A percentile compares a stretch with the other conserved stretches of the same genome.
Evolutionary conservation across 2,797 vertebrate species (phyloP).

Genomic region (Muscicapa striata): DNA sequence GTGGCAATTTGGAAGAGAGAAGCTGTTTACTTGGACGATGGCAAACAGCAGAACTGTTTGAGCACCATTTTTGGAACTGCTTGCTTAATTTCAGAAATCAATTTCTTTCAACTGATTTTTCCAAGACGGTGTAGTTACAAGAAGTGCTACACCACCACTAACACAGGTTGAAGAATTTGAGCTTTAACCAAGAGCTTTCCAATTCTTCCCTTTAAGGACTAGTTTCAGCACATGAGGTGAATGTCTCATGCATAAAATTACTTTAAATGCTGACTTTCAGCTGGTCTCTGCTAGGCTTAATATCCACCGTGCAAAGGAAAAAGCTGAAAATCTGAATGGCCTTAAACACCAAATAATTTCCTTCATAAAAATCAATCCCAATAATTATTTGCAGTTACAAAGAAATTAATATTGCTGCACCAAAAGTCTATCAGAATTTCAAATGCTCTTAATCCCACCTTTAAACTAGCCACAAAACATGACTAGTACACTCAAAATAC

Average conservation of each 20-base stretch:
- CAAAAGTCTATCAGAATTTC: neutral
- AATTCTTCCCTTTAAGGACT: neutral
- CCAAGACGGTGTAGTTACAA: neutral
- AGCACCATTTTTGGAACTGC: neutral
- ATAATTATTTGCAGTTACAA: neutral
- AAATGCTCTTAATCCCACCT: neutral
- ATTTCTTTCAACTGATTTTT: neutral
- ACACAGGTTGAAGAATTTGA: neutral
- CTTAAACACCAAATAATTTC: neutral
- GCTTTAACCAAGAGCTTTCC: neutral
- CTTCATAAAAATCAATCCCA: neutral
- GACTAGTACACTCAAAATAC: neutral
- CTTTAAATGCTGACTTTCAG: neutral
- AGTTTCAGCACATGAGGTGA: neutral
- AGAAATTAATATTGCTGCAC: neutral
- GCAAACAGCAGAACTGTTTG: conserved; percentile 28
- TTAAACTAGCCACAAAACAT: neutral
- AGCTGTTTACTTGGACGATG: neutral
- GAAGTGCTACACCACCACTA: neutral
- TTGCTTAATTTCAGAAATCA: neutral
- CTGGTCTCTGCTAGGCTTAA: neutral
- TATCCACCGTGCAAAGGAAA: neutral
- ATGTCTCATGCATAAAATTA: neutral
- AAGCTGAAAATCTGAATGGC: neutral
- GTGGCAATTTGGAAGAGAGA: neutral